Base-by-base conservation (phyloP, 2,113 vertebrate species). In the Amblyornis subalaris region DNA sequence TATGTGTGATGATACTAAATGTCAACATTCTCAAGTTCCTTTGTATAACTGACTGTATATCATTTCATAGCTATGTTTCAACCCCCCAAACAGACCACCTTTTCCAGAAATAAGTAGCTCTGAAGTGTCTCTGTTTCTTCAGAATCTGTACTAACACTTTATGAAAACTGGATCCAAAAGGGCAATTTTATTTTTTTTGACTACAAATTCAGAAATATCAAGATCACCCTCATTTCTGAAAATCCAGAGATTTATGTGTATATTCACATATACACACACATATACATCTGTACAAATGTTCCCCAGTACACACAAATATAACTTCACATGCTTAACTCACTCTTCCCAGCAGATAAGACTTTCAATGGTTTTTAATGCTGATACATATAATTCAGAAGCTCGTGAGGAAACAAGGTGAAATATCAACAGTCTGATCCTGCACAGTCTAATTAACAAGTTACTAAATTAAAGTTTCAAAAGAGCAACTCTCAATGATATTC, bases 51-150 rank as follows among this genome's bases (percentile, higher is more conserved):
- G n/a, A 71, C 8, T 66, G 31, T 19, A 26, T 66, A 51, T 42
- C 2, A 6, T 26, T 78, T 67, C 22, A 29, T 9, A 51, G 4
- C 6, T 51, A 31, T 51, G 7, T 31, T 79, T 85, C 38, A 55
- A 1, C 4, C 40, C 8, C 10, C 36, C 6, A 7, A 47, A 17
- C 1, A 65, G 23, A 54, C 11, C 23, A 28, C 4, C 2, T 5
- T 81, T 71, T 74, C 4, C 33, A 90, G 29, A 93, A 79, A 53
- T 53, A 26, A 51, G 17, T 25, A 64, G 12, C 8, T 67, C 44
- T 85, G 40, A 78, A 75, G 3, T 16, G 6, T 42, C 31, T 66
- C 14, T 75, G 6, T 7, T 67, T 82, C 78, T 48, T 67, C 31
- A 65, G 25, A 88, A 53, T 53, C 10, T 57, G 2, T 69, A 28